phyloP scores from a whole-genome alignment of 2,888 invertebrate genomes.

The Nephrotoma guestfalica region DNA sequence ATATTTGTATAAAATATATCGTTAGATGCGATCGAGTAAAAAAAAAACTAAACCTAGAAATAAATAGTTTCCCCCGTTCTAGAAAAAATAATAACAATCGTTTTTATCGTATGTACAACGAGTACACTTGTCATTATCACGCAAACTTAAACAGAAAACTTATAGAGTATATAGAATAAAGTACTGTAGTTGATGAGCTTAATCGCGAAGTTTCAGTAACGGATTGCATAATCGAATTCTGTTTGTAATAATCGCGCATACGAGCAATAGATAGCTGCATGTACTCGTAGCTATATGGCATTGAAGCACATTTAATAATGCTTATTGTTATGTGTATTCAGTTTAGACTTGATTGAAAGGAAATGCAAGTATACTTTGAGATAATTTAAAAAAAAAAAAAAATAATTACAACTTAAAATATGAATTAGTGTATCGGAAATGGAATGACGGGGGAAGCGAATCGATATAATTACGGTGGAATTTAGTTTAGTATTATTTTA shows the following conservation, averaged over 20 bases:
- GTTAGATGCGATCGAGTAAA: background rate
- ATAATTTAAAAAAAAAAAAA: background rate
- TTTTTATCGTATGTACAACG: background rate
- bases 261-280: background rate
- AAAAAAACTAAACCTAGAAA: background rate
- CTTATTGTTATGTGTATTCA: background rate
- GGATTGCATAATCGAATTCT: background rate
- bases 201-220: background rate
- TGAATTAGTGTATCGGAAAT: background rate
- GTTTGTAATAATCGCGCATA: background rate
- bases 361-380: background rate
- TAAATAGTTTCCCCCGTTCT: background rate
- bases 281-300: background rate
- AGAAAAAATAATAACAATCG: background rate
- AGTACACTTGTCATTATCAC: background rate
- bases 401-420: background rate
- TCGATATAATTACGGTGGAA: background rate
- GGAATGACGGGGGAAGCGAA: background rate
- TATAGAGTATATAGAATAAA: background rate
- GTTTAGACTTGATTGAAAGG: background rate
- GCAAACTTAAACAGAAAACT: background rate
- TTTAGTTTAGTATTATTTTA: background rate
- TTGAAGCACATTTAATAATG: background rate
- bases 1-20: background rate
- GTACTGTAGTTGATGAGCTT: background rate